These are phyloP conservation scores for Chrysemys picta DNA, from an alignment of 2,113 vertebrate species.

Conservation along the genomic window DNA sequence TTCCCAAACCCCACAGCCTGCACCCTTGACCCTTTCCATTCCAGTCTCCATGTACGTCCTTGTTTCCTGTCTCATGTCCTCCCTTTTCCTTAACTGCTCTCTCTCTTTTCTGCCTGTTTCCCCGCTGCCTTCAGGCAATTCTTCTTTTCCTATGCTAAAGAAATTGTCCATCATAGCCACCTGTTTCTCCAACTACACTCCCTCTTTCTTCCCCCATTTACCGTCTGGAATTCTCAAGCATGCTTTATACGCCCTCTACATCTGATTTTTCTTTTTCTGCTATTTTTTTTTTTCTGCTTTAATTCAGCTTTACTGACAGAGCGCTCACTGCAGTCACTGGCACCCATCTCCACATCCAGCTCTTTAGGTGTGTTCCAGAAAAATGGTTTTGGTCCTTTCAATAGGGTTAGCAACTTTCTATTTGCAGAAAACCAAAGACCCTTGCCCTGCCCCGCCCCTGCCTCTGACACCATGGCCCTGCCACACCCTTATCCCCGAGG, in stretches of 20 bases:
- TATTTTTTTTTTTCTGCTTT: background rate
- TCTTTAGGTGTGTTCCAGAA: background rate
- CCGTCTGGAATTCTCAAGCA: background rate
- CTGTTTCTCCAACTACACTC: background rate
- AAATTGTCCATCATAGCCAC: background rate
- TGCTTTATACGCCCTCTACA: background rate
- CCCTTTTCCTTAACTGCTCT: background rate
- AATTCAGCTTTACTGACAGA: background rate
- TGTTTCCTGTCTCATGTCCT: background rate
- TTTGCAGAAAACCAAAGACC: too few species aligned
- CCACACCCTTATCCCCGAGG: too few species aligned
- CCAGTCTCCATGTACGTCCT: background rate
- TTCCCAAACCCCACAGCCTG: background rate
- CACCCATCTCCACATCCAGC: background rate
- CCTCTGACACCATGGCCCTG: too few species aligned
- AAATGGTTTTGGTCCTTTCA: background rate
- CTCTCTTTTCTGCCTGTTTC: background rate
- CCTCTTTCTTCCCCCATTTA: background rate
- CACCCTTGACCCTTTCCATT: background rate
- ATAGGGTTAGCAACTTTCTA: too few species aligned
- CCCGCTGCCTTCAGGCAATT: background rate
- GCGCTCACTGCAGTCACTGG: background rate
- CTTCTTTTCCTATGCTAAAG: background rate
- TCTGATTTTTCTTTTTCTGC: background rate
- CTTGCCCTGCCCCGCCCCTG: too few species aligned